Evolutionary conservation across 2,888 invertebrate genomes (phyloP), one percentile per base, ranked within the genome.

Genomic region (Plagiodera versicolora): DNA sequence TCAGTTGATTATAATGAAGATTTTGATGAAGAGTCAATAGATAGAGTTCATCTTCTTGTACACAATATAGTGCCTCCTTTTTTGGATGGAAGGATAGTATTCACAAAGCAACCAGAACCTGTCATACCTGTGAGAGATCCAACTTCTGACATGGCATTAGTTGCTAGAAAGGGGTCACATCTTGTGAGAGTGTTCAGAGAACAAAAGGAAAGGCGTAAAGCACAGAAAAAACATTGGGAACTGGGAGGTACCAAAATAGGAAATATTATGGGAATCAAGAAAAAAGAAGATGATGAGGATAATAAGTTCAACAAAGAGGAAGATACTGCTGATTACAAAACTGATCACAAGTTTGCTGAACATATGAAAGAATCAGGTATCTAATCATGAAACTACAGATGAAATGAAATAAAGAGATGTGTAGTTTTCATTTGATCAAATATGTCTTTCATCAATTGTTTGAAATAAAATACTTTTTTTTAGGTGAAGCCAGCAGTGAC

Each of bases 191-290:
- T 89, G 0, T 95, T 91, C 78, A 86, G 99, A 55, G 99, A 99
- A 77, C 95, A 98, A 77, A 97, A 98, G 75, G 99, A 99, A 77
- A 83, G 96, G n/a, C 87, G 90, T 57, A 95, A 94, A 77, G 97
- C 96, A 0, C 98, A 99, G 79, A 96, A 97, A 79, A 98, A 99
- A 76, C 98, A 99, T 77, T 99, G 98, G 98, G 97, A 99, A 79
- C 80, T 99, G 61, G 95, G 97, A 51, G 99, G 99, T 44, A 98
- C 98, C 1, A 93, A 91, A 72, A 85, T 97, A 61, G 95, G 95
- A 76, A 95, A 98, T 75, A 95, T 99, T 45, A 95, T 98, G 94
- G 99, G 99, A 0, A 89, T 99, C 0, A 89, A 90, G 65, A 83
- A 83, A 72, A 90, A 90, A 68, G 91, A 91, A 66, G 93, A 94